Evolutionary conservation across 2,797 vertebrate genomes (phyloP).

Genomic region (Epinephelus awoara): DNA sequence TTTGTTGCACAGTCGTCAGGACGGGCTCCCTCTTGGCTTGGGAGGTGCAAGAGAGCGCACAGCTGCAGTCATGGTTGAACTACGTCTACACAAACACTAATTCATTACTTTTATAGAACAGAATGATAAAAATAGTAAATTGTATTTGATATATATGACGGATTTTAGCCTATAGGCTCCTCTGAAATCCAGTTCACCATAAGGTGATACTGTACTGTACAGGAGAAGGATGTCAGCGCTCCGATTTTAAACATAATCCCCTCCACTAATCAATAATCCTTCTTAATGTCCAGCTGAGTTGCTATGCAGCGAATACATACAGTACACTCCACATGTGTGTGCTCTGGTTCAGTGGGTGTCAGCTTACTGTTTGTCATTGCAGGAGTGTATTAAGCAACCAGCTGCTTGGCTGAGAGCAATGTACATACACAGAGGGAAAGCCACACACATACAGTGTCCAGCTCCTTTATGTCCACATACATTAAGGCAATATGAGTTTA

Average conservation of each 20-base stretch:
- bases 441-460: neutral
- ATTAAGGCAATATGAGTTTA: neutral
- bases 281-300: conserved; percentile 15
- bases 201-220: neutral
- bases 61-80: neutral
- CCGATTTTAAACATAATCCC: conserved; percentile 30
- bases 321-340: neutral
- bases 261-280: conserved; percentile 51
- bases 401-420: neutral
- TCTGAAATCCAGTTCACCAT: neutral
- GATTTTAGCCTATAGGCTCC: neutral
- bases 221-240: conserved; percentile 5
- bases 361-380: conserved; percentile 46
- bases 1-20: neutral
- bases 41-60: neutral
- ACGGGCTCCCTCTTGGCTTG: conserved; percentile 10
- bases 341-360: conserved; percentile 26
- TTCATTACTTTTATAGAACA: neutral
- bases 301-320: neutral
- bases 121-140: neutral
- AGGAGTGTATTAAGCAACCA: conserved; percentile 26
- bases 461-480: neutral
- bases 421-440: neutral
- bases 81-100: neutral
- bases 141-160: no score